Conservation (phyloP, 2,113 vertebrate species). For the Notiomystis cincta region DNA sequence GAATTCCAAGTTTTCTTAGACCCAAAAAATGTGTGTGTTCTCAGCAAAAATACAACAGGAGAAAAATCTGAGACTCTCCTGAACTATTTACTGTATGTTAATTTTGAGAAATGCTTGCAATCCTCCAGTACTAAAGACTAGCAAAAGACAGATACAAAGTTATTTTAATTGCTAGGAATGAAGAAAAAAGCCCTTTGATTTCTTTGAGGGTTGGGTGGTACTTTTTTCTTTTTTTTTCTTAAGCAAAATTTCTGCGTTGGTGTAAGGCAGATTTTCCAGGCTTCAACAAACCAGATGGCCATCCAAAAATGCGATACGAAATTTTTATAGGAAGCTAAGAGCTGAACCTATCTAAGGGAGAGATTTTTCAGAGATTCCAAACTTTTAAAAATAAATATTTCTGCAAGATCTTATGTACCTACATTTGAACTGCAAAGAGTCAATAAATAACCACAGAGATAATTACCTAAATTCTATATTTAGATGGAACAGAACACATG, state of each 20-base stretch:
- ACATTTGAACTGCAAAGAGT: slow-evolving; percentile 66
- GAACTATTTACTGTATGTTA: neutral
- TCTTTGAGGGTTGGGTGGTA: slow-evolving; percentile 46
- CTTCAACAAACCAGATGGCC: slow-evolving; percentile 83
- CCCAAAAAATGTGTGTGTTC: neutral
- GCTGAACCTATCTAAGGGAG: slow-evolving; percentile 70
- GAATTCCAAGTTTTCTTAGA: neutral
- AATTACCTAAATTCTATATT: slow-evolving; percentile 78
- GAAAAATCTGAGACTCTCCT: neutral
- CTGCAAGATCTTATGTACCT: slow-evolving; percentile 63
- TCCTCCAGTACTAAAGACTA: neutral
- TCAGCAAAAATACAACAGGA: neutral
- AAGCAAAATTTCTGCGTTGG: slow-evolving; percentile 79
- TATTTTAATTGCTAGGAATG: slow-evolving; percentile 45
- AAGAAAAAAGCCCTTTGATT: slow-evolving; percentile 67
- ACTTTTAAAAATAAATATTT: slow-evolving; percentile 77
- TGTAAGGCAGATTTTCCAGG: slow-evolving; percentile 81
- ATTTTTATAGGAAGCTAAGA: slow-evolving; percentile 79
- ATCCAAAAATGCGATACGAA: slow-evolving; percentile 81
- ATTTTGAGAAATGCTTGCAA: neutral
- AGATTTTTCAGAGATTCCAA: slow-evolving; percentile 70
- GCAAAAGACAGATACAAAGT: slow-evolving; percentile 16
- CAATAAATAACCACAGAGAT: slow-evolving; percentile 62
- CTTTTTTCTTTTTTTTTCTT: slow-evolving; percentile 64
- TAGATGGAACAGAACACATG: slow-evolving; percentile 65